Evolutionary conservation across 2,797 vertebrate species (phyloP).

Genomic region (Malacoctenus gilli): DNA sequence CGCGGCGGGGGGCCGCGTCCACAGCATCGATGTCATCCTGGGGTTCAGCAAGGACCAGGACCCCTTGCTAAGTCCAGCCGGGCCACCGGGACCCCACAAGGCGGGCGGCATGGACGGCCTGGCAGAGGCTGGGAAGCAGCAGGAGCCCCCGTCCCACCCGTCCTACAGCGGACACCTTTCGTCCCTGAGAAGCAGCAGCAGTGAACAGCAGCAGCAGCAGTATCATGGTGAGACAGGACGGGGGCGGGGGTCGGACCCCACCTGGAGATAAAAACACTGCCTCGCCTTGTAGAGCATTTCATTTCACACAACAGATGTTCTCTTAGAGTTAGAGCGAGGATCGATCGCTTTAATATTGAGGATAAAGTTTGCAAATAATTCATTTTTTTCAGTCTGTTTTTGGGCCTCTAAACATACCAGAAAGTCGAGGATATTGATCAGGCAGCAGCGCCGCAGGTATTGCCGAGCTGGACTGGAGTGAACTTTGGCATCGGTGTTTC

Average conservation of each 20-base stretch:
- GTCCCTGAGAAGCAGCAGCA: constrained; percentile 59
- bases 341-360: constrained; percentile 8
- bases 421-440: constrained; percentile 16
- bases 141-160: constrained; percentile 62
- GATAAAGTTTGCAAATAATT: constrained; percentile 9
- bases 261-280: not conserved
- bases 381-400: not conserved
- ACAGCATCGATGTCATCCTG: constrained; percentile 86
- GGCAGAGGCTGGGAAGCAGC: constrained; percentile 68
- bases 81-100: constrained; percentile 62
- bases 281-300: not conserved
- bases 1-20: constrained; percentile 74
- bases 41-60: constrained; percentile 86
- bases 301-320: not conserved
- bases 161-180: constrained; percentile 71
- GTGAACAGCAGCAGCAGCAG: constrained; percentile 72
- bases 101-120: constrained; percentile 63
- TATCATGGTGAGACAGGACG: constrained; percentile 76
- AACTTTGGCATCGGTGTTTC: constrained; percentile 7
- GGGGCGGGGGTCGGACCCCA: not conserved
- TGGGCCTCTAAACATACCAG: not conserved
- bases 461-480: not conserved
- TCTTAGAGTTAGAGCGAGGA: not conserved
- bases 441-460: not conserved
- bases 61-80: constrained; percentile 71